Base-by-base conservation (phyloP, 2,797 vertebrate genomes). In the Synaphobranchus kaupii region DNA sequence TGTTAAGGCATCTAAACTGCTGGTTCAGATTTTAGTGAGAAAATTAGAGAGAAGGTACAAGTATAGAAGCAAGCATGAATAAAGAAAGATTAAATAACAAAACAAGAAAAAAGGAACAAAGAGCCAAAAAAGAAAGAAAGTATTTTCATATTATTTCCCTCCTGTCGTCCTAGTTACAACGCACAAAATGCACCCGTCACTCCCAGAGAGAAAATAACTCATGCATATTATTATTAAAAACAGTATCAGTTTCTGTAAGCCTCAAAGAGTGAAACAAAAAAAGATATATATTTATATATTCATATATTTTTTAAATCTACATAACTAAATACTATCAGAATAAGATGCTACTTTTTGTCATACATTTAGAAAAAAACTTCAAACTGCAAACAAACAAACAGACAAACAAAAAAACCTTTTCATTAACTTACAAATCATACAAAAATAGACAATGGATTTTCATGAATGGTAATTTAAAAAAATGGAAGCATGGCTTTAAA, bases 1-100 rank as follows among this genome's bases (percentile, higher is more conserved):
- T 98, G 97, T 98, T 99, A 99, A 99, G 98, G 98, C 98, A 99
- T 99, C 97, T 97, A 97, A 97, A 98, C 97, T 98, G 98, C 98
- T 99, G 98, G 98, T 99, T 98, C 97, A 97, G 97, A 98, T 97
- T 98, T 97, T 97, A 96, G 97, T 97, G 97, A 97, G 96, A 96
- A 73, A 85, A 83, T 66, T 44, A 83, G 82, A 94, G 92, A 92
- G 52, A 85, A 94, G 93, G 94, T 94, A 94, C 92, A 94, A 92
- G 95, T 96, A 97, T 97, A 98, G 96, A 97, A 97, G 97, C 97
- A 97, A 96, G 98, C 97, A 97, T 96, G 94, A 95, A 95, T 93
- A 94, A 96, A 91, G 89, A 15, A 89, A 83, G 90, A 91, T 93
- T 88, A 91, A 93, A 93, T 88, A 93, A 94, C 88, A 89, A 95